A percentile compares a stretch with the other conserved stretches of the same genome.
Conservation (phyloP, 1,140 invertebrate species). For the Apis mellifera region DNA sequence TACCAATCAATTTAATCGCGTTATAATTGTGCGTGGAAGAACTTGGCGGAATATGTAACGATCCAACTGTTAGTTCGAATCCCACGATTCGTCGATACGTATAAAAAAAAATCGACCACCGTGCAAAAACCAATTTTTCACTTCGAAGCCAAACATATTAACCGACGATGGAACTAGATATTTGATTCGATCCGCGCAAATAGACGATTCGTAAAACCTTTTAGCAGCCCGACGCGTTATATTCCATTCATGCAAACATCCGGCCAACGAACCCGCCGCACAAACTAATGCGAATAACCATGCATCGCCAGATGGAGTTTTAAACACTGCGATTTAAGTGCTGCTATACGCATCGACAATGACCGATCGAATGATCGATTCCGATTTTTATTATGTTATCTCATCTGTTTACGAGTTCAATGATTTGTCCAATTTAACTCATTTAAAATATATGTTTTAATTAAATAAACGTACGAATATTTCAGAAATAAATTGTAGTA, state of each 20-base stretch:
- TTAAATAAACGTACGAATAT: too few relatives aligned
- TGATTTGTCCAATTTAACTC: too few relatives aligned
- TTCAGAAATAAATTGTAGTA: too few relatives aligned
- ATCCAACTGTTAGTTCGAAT: slow-evolving; percentile 24
- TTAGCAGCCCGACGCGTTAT: slow-evolving; percentile 46
- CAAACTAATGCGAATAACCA: slow-evolving; percentile 43
- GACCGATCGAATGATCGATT: not conserved
- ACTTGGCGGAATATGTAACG: slow-evolving; percentile 18
- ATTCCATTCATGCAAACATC: slow-evolving; percentile 38
- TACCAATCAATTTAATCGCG: slow-evolving; percentile 42
- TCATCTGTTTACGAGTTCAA: not conserved
- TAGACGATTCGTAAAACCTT: slow-evolving; percentile 56
- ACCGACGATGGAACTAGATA: slow-evolving; percentile 18
- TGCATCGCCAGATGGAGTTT: slow-evolving; percentile 21
- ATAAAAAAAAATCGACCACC: not conserved
- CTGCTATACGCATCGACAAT: slow-evolving; percentile 5
- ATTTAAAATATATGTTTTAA: too few relatives aligned
- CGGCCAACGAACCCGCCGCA: slow-evolving; percentile 17
- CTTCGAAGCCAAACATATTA: not conserved
- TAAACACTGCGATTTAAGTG: slow-evolving; percentile 41
- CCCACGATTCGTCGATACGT: slow-evolving; percentile 5
- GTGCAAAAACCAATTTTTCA: slow-evolving; percentile 27
- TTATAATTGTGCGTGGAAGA: slow-evolving; percentile 39
- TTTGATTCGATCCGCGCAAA: slow-evolving; percentile 53
- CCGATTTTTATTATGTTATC: not conserved